Conservation (phyloP, 2,797 vertebrate genomes). For the Sebastes kiyomatsui region DNA sequence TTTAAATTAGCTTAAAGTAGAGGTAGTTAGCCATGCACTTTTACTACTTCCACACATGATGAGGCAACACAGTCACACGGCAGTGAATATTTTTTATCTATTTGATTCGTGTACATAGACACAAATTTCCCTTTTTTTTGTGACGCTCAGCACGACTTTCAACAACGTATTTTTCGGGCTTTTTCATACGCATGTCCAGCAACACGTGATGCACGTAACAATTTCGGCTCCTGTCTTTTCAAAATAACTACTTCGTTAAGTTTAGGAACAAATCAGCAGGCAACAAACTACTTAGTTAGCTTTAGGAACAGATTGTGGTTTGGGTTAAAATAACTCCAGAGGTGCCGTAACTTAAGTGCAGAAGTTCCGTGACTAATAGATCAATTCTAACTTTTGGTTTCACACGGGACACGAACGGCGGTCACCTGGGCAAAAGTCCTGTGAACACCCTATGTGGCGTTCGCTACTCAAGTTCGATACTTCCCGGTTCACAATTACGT, state of each 20-base stretch:
- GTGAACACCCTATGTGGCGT: too few relatives aligned
- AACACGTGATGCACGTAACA: too few relatives aligned
- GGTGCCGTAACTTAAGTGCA: background rate
- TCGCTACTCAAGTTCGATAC: too few relatives aligned
- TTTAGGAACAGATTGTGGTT: background rate
- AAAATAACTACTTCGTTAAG: background rate
- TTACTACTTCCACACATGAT: background rate
- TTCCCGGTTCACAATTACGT: too few relatives aligned
- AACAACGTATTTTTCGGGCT: background rate
- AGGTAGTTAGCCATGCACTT: background rate
- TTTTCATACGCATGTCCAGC: too few relatives aligned
- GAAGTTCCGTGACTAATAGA: background rate
- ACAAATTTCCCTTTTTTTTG: too few relatives aligned
- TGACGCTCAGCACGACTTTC: background rate
- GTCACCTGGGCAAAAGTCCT: too few relatives aligned
- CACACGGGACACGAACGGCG: background rate
- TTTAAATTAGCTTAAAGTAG: background rate
- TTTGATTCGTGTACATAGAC: too few relatives aligned
- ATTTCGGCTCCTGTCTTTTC: too few relatives aligned
- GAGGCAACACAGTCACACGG: background rate
- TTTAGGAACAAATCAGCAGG: background rate
- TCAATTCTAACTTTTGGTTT: background rate
- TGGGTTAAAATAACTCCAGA: background rate
- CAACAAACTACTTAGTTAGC: too few relatives aligned
- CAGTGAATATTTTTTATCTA: too few relatives aligned